Percentiles rank a stretch among this genome's conserved stretches.
These are phyloP conservation scores for Nephrotoma flavescens DNA, from an alignment of 2,888 invertebrate genomes.

Conservation along the genomic window DNA sequence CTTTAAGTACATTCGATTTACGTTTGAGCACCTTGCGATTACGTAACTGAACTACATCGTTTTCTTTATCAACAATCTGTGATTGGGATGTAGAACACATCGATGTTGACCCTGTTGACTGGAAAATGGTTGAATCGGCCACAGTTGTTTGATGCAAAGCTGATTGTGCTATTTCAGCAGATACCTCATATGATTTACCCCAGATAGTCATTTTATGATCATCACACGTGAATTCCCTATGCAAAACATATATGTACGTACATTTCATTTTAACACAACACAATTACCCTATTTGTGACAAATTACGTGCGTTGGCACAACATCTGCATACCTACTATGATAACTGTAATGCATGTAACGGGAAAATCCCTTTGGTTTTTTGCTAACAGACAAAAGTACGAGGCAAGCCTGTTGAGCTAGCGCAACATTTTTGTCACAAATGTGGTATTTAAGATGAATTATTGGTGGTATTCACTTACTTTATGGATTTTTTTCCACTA, in stretches of 20 bases:
- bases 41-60: not conserved
- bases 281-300: too few species aligned
- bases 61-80: not conserved
- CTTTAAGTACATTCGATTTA: not conserved
- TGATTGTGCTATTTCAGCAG: not conserved
- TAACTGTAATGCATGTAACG: too few species aligned
- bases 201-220: not conserved
- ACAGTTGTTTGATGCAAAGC: not conserved
- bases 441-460: too few species aligned
- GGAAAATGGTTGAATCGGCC: not conserved
- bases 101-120: not conserved
- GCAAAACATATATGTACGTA: not conserved
- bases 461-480: not conserved
- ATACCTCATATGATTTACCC: not conserved
- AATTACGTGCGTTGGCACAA: too few species aligned
- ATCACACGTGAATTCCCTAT: not conserved
- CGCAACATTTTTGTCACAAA: not conserved
- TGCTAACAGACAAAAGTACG: too few species aligned
- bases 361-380: too few species aligned
- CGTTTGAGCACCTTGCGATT: not conserved
- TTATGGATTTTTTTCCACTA: not conserved
- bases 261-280: not conserved
- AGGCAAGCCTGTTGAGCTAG: too few species aligned
- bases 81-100: not conserved
- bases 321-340: too few species aligned